These are phyloP conservation scores for Cerceris rybyensis DNA, from an alignment of 2,888 invertebrate species.

Conservation along the genomic window DNA sequence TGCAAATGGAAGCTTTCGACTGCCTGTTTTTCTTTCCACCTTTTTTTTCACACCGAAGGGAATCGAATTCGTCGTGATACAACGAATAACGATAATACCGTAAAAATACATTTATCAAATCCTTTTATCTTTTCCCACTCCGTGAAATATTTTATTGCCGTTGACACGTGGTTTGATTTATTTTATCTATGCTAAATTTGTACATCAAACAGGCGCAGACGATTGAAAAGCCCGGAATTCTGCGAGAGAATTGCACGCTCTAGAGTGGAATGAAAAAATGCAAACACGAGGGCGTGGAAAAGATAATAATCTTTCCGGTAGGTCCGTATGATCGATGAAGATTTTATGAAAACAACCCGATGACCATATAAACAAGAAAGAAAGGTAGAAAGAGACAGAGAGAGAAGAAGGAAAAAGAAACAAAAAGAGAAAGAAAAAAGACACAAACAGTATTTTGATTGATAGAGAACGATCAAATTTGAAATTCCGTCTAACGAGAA, in stretches of 20 bases:
- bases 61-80: not conserved
- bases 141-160: slow-evolving; percentile 25
- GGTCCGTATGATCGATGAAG: slow-evolving; percentile 59
- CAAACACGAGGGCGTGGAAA: not conserved
- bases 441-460: slow-evolving; percentile 51
- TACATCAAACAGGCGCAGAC: not conserved
- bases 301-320: slow-evolving; percentile 36
- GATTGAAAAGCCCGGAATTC: not conserved
- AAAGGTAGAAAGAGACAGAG: slow-evolving; percentile 2
- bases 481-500: slow-evolving; percentile 51
- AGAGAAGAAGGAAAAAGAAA: not conserved
- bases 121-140: slow-evolving; percentile 7
- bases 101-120: slow-evolving; percentile 30
- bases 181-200: not conserved
- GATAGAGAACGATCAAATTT: slow-evolving; percentile 58
- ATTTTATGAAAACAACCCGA: slow-evolving; percentile 50
- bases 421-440: slow-evolving; percentile 1
- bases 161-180: not conserved
- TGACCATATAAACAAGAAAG: slow-evolving; percentile 2
- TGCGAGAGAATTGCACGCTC: not conserved
- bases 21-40: not conserved
- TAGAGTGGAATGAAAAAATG: slow-evolving; percentile 4
- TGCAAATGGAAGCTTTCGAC: slow-evolving; percentile 27
- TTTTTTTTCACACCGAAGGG: not conserved
- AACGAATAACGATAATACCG: not conserved